phyloP scores from a whole-genome alignment of 2,113 vertebrate species.

The Megaptera novaeangliae region DNA sequence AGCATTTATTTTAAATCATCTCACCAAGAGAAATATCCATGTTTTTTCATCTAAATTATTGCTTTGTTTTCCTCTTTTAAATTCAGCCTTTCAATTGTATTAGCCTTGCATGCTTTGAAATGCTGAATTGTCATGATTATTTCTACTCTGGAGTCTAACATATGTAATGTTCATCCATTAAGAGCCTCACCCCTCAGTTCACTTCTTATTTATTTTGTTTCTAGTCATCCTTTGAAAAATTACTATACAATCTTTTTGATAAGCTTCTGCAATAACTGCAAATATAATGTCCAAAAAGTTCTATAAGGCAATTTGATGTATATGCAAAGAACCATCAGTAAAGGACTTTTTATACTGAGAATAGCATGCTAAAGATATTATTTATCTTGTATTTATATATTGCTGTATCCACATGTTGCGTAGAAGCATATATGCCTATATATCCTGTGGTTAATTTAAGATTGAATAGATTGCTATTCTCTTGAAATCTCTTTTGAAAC shows the following conservation, averaged over 20 bases:
- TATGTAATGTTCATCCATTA: constrained; percentile 25
- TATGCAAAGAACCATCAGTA: background rate
- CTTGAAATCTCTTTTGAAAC: background rate
- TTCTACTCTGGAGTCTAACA: constrained; percentile 3
- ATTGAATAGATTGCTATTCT: background rate
- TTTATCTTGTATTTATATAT: background rate
- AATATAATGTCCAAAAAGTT: background rate
- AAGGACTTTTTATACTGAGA: background rate
- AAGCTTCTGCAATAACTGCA: constrained; percentile 53
- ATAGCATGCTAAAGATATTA: background rate
- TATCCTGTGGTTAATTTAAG: background rate
- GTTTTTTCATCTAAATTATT: background rate
- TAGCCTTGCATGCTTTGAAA: background rate
- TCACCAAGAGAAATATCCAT: background rate
- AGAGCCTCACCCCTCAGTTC: background rate
- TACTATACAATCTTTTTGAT: constrained; percentile 1
- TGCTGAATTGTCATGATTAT: background rate
- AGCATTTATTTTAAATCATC: background rate
- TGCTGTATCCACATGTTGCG: background rate
- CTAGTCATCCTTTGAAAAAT: constrained; percentile 48
- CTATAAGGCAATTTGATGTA: background rate
- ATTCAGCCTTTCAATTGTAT: background rate
- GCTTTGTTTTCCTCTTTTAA: background rate
- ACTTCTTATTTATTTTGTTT: constrained; percentile 57
- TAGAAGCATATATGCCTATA: background rate